Base-by-base conservation (phyloP, 2,113 vertebrate genomes). In the Pygoscelis antarcticus region DNA sequence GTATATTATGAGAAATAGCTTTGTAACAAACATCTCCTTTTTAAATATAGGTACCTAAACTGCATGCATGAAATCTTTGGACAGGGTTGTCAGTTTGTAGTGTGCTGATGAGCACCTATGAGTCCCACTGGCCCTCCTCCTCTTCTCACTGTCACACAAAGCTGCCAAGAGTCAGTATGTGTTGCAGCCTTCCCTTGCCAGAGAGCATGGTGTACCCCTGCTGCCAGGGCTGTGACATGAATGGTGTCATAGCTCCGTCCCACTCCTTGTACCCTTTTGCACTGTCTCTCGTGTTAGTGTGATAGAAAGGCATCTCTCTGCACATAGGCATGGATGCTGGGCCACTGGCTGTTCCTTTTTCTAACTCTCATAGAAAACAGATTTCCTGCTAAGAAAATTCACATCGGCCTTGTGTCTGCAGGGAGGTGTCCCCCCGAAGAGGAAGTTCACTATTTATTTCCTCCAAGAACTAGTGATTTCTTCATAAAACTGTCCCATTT, bases 111-210 rank as follows among this genome's bases (percentile, higher is more conserved):
- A 88, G 52, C 46, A 13, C 25, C 47, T 54, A 77, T 22, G 66
- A 89, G 60, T 90, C 65, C 52, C 79, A 17, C 13, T 23, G 87
- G 46, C 38, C 36, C 54, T 51, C 44, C n/a, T 66, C 1, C 1
- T 80, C 36, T 90, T 70, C 77, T 51, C 21, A 26, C 60, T 91
- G 91, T 81, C 81, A 69, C 51, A 55, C 51, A 52, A 90, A 87
- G 51, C 38, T 91, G 46, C 21, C 44, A 62, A 61, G 38, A 47
- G 60, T 83, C 47, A 8, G 26, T 23, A 7, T 60, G 25, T 55
- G 65, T 74, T 65, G n/a, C 11, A 91, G 47, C 34, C 32, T 82
- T 68, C 69, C 47, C 38, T 89, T 79, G 49, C 29, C 52, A 55
- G 57, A 1, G 8, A 89, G 38, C n/a, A 4, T 1, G 1, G 6